Conservation (phyloP, 1,140 invertebrate species). For the Hylyphantes graminicola region DNA sequence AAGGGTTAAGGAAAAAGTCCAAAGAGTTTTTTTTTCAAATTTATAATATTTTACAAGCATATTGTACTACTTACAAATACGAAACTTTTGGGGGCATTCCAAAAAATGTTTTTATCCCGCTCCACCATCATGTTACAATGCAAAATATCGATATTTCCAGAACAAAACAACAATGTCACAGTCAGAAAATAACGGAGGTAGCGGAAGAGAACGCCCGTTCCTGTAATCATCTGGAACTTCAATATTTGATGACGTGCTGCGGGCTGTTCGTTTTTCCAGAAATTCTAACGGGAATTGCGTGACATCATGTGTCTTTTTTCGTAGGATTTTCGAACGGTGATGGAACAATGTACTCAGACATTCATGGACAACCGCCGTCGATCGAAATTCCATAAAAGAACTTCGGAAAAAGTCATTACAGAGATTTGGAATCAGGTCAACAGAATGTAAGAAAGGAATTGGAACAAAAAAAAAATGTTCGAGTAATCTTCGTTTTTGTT, state of each 20-base stretch:
- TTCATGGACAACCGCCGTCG: not conserved
- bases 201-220: not conserved
- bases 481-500: constrained; percentile 9
- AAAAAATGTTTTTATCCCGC: too few relatives aligned
- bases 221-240: constrained; percentile 17
- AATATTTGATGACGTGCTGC: constrained; percentile 44
- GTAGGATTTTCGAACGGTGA: constrained; percentile 3
- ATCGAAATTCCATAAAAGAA: not conserved
- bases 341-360: constrained; percentile 8
- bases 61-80: too few relatives aligned
- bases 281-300: not conserved
- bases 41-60: too few relatives aligned
- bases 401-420: not conserved
- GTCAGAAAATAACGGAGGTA: too few relatives aligned
- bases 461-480: not conserved
- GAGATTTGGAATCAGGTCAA: not conserved
- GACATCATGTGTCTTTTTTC: not conserved
- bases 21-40: too few relatives aligned
- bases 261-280: not conserved
- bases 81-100: too few relatives aligned
- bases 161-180: too few relatives aligned
- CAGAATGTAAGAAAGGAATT: not conserved
- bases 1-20: too few relatives aligned
- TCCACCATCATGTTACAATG: too few relatives aligned
- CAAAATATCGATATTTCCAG: too few relatives aligned